Percentiles rank a stretch among this genome's conserved stretches.
phyloP scores from a whole-genome alignment of 2,888 invertebrate species.

The Metalampra italica region DNA sequence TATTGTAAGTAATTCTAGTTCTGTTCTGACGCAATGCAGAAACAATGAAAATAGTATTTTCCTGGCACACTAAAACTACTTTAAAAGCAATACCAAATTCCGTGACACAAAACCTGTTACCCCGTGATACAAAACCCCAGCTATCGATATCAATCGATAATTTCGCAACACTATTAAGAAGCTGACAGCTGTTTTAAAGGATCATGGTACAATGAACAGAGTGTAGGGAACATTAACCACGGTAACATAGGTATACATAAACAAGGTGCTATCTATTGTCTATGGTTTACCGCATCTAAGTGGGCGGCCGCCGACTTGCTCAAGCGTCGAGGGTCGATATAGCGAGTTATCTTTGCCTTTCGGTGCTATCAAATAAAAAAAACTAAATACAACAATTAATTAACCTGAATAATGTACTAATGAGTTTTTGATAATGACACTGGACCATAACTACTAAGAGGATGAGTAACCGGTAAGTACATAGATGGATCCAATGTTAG shows the following conservation, averaged over 20 bases:
- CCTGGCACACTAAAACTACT: too few species aligned
- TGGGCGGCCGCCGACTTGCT: constrained; percentile 64
- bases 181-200: constrained; percentile 11
- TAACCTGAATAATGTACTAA: not conserved
- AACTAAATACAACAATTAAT: constrained; percentile 6
- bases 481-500: too few species aligned
- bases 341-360: constrained; percentile 71
- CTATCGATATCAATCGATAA: too few species aligned
- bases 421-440: not conserved
- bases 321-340: constrained; percentile 71
- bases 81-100: too few species aligned
- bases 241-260: constrained; percentile 35
- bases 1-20: too few species aligned
- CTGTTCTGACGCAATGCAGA: too few species aligned
- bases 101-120: too few species aligned
- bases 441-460: too few species aligned
- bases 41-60: too few species aligned
- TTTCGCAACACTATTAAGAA: too few species aligned
- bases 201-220: constrained; percentile 18
- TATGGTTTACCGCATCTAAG: constrained; percentile 64
- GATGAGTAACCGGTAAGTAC: too few species aligned
- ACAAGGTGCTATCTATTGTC: constrained; percentile 48
- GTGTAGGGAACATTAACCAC: constrained; percentile 24
- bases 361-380: constrained; percentile 67
- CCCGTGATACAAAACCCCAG: too few species aligned